Evolutionary conservation across 2,113 vertebrate species (phyloP), one percentile per base, ranked within the genome.

Genomic region (Scytalopus superciliaris): DNA sequence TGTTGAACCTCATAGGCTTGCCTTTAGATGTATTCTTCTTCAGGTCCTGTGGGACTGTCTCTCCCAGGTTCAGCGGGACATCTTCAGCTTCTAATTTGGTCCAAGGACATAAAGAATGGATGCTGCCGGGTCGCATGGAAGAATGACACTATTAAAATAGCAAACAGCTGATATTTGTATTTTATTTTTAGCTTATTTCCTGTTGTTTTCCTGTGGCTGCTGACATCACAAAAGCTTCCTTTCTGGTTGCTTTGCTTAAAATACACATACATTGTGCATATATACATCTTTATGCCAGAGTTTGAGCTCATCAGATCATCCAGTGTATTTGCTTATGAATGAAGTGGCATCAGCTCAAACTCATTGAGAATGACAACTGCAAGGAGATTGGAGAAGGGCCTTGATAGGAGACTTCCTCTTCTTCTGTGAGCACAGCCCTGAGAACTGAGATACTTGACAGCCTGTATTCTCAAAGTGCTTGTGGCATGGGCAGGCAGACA

Each of bases 141-240:
- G 80, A 93, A 76, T 53, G 53, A 28, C 66, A 53, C 62, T 67
- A 28, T 30, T 62, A 96, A 93, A 91, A 93, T 62, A 91, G 60
- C 23, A 55, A 93, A 42, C 55, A 79, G 56, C 47, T 90, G 77
- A 53, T 89, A 87, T n/a, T 94, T 78, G 7, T 73, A 10, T 66
- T 93, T 87, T 91, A 93, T 93, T 96, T 96, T 94, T 95, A 85
- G 63, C 49, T 69, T 69, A 35, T 88, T 93, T 96, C 93, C 89
- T 91, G 89, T 82, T 95, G 57, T 85, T 96, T 84, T 82, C 27
- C 40, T 50, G 37, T 2, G 4, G 62, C 73, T 70, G 33, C 78
- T 83, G 82, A 50, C 5, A 50, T 80, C 84, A 91, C 77, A 91
- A 85, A 81, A 93, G 49, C 59, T 96, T 96, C 91, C 84, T 67